Percentiles rank a stretch among this genome's conserved stretches.
These are phyloP conservation scores for Hypena proboscidalis DNA, from an alignment of 2,888 invertebrate species.

Conservation along the genomic window DNA sequence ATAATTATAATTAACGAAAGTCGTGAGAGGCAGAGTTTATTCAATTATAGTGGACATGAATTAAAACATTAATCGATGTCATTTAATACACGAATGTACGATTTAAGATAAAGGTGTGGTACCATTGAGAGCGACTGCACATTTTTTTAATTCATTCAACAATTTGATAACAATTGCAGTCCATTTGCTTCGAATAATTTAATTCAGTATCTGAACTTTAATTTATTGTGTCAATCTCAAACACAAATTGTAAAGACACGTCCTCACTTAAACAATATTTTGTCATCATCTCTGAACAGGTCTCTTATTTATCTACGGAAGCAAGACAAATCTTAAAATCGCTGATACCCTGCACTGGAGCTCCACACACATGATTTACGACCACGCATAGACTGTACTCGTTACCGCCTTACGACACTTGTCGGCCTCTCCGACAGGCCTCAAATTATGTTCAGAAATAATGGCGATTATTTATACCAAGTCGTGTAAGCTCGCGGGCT, in stretches of 20 bases:
- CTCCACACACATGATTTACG: slow-evolving; percentile 51
- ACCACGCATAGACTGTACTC: slow-evolving; percentile 42
- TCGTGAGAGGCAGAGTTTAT: slow-evolving; percentile 42
- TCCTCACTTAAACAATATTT: no score
- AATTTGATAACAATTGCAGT: no score
- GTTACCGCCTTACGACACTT: slow-evolving; percentile 60
- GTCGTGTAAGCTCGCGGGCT: slow-evolving; percentile 10
- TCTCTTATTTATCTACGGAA: no score
- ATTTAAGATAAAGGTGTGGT: slow-evolving; percentile 40
- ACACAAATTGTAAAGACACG: no score
- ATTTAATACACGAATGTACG: slow-evolving; percentile 49
- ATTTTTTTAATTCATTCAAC: no score
- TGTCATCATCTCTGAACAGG: no score
- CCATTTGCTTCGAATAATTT: no score
- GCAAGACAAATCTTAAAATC: slow-evolving; percentile 2
- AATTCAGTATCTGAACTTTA: no score
- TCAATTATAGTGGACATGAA: slow-evolving; percentile 68
- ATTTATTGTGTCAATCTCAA: no score
- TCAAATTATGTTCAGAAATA: slow-evolving; percentile 58
- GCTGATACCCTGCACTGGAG: slow-evolving; percentile 37
- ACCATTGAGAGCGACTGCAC: slow-evolving; percentile 36
- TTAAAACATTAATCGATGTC: slow-evolving; percentile 70
- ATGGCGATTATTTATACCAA: slow-evolving; percentile 47
- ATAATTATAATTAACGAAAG: slow-evolving; percentile 47
- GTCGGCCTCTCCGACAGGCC: slow-evolving; percentile 50